These are phyloP conservation scores for Lypha dubia DNA, from an alignment of 2,888 invertebrate species.

Conservation along the genomic window DNA sequence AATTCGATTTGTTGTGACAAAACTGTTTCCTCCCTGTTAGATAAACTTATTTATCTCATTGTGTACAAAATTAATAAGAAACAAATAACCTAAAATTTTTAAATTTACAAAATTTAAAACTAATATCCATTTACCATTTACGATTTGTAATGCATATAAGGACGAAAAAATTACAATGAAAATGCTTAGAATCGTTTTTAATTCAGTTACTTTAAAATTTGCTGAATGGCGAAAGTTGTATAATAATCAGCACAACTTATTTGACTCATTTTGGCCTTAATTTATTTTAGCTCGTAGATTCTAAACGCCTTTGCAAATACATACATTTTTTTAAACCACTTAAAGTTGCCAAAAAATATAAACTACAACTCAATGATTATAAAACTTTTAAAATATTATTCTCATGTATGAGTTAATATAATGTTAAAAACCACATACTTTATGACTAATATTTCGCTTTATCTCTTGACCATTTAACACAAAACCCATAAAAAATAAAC, in stretches of 20 bases:
- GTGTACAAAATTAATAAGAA: too few relatives aligned
- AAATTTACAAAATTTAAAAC: too few relatives aligned
- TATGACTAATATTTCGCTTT: constrained; percentile 60
- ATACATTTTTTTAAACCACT: constrained; percentile 48
- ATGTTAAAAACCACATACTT: constrained; percentile 48
- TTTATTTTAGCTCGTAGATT: not conserved
- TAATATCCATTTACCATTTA: too few relatives aligned
- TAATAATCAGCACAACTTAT: not conserved
- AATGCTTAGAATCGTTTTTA: too few relatives aligned
- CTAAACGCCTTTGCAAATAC: constrained; percentile 40
- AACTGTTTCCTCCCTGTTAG: too few relatives aligned
- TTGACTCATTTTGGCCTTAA: not conserved
- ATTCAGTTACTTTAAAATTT: not conserved
- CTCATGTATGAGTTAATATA: constrained; percentile 2
- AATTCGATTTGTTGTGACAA: too few relatives aligned
- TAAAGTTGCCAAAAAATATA: constrained; percentile 16
- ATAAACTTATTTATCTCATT: too few relatives aligned
- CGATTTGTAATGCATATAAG: too few relatives aligned
- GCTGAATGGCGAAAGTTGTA: too few relatives aligned
- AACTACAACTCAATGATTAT: not conserved
- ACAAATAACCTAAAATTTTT: too few relatives aligned
- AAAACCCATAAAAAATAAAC: constrained; percentile 63
- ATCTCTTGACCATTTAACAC: constrained; percentile 67
- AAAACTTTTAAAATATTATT: constrained; percentile 31
- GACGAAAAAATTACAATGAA: too few relatives aligned